Conservation (phyloP, 2,888 invertebrate species). For the Xestobium rufovillosum region DNA sequence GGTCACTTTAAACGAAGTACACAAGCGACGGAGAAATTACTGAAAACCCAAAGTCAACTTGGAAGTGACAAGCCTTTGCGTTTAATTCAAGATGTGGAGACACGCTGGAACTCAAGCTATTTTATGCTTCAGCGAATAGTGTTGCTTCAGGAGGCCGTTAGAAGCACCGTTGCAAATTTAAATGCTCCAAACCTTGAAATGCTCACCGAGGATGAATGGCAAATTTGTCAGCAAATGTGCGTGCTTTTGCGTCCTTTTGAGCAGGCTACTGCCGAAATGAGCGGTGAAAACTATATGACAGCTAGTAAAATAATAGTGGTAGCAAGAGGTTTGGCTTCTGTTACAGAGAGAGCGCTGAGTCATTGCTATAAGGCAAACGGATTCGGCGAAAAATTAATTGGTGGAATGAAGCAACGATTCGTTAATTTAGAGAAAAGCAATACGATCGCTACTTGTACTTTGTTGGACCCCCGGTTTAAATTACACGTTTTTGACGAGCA, state of each 20-base stretch:
- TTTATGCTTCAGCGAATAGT: constrained; percentile 17
- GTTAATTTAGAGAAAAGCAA: not conserved
- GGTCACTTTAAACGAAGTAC: constrained; percentile 1
- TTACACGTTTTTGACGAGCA: not conserved
- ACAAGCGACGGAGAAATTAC: constrained; percentile 25
- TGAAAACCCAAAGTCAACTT: constrained; percentile 23
- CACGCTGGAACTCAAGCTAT: constrained; percentile 19
- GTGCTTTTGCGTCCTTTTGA: constrained; percentile 22
- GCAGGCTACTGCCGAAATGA: not conserved
- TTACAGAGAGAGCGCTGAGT: too few relatives aligned
- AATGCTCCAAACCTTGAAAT: constrained; percentile 15
- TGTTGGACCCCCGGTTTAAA: not conserved
- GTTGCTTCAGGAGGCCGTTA: constrained; percentile 13
- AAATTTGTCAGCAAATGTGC: constrained; percentile 17
- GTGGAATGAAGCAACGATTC: not conserved
- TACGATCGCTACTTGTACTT: not conserved
- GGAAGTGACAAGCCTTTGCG: constrained; percentile 9
- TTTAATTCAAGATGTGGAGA: constrained; percentile 15
- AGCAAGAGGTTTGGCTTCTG: not conserved
- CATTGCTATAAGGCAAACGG: too few relatives aligned
- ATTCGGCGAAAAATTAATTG: not conserved
- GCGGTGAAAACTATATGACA: not conserved
- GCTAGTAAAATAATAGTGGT: not conserved
- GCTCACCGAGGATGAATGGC: constrained; percentile 21
- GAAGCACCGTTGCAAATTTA: constrained; percentile 16